Percentiles rank a stretch among this genome's conserved stretches.
phyloP scores from a whole-genome alignment of 2,888 invertebrate genomes.

The Philereme transversata region DNA sequence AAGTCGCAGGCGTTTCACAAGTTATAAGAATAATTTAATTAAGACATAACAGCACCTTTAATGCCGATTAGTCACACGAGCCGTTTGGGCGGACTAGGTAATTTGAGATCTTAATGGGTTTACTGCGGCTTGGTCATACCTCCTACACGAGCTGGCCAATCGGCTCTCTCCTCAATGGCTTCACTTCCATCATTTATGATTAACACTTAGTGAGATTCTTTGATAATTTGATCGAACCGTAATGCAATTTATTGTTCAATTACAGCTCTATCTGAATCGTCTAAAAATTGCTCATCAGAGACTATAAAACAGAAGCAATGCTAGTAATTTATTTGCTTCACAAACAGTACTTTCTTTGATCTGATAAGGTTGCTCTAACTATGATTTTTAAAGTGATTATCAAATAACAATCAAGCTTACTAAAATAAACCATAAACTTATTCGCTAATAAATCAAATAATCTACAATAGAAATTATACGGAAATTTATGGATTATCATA shows the following conservation, averaged over 20 bases:
- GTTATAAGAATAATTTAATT: slow-evolving; percentile 72
- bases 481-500: too few species aligned
- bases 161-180: slow-evolving; percentile 59
- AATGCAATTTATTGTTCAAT: slow-evolving; percentile 44
- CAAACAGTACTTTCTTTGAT: slow-evolving; percentile 45
- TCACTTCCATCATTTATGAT: slow-evolving; percentile 65
- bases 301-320: slow-evolving; percentile 49
- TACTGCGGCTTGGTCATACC: slow-evolving; percentile 71
- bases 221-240: slow-evolving; percentile 45
- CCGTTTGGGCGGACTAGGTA: slow-evolving; percentile 79
- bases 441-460: too few species aligned
- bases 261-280: slow-evolving; percentile 38
- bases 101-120: slow-evolving; percentile 78
- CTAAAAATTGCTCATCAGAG: slow-evolving; percentile 44
- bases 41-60: slow-evolving; percentile 80
- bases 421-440: too few species aligned
- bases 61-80: slow-evolving; percentile 82
- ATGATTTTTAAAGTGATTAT: slow-evolving; percentile 37
- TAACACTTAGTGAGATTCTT: slow-evolving; percentile 67
- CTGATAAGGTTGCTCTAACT: slow-evolving; percentile 19
- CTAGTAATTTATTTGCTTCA: slow-evolving; percentile 42
- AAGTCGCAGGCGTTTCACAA: slow-evolving; percentile 12
- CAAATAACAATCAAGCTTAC: not conserved
- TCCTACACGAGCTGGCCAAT: slow-evolving; percentile 74
- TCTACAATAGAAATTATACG: too few species aligned